These are phyloP conservation scores for Sandelia bainsii DNA, from an alignment of 2,797 vertebrate species.

Conservation along the genomic window DNA sequence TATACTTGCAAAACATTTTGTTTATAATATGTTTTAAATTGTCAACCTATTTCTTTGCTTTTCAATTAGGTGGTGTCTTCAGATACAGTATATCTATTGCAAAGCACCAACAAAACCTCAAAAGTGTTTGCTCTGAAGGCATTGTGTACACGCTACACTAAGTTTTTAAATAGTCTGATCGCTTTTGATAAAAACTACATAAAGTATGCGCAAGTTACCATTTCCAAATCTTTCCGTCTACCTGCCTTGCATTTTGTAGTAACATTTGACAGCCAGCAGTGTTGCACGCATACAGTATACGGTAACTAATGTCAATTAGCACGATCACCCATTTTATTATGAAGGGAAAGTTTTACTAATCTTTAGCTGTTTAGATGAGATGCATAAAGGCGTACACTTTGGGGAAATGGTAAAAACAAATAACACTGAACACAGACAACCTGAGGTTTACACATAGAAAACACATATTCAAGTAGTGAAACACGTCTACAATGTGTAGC, in stretches of 20 bases:
- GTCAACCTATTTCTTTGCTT: conserved; percentile 79
- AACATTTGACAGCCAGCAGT: conserved; percentile 61
- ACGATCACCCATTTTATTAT: conserved; percentile 70
- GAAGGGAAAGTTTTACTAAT: conserved; percentile 85
- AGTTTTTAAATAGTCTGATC: conserved; percentile 51
- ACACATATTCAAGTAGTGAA: conserved; percentile 98
- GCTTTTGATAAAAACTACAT: conserved; percentile 63
- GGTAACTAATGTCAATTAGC: conserved; percentile 50
- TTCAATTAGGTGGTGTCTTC: conserved; percentile 59
- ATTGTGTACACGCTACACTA: conserved; percentile 74
- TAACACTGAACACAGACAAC: conserved; percentile 93
- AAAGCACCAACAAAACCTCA: conserved; percentile 64
- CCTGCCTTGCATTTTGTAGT: conserved; percentile 46
- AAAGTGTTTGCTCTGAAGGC: conserved; percentile 78
- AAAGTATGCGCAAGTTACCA: conserved; percentile 72
- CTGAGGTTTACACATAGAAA: conserved; percentile 93
- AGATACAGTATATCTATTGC: conserved; percentile 61
- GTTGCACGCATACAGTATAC: conserved; percentile 45
- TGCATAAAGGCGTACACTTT: conserved; percentile 88
- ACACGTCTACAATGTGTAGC: conserved; percentile 93
- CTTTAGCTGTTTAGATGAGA: conserved; percentile 85
- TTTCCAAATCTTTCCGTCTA: conserved; percentile 40
- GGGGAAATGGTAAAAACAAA: conserved; percentile 82
- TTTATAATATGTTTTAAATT: conserved; percentile 71
- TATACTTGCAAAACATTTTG: conserved; percentile 74